Conservation (phyloP, 2,888 invertebrate species). For the Acanthosepion lycidas region DNA sequence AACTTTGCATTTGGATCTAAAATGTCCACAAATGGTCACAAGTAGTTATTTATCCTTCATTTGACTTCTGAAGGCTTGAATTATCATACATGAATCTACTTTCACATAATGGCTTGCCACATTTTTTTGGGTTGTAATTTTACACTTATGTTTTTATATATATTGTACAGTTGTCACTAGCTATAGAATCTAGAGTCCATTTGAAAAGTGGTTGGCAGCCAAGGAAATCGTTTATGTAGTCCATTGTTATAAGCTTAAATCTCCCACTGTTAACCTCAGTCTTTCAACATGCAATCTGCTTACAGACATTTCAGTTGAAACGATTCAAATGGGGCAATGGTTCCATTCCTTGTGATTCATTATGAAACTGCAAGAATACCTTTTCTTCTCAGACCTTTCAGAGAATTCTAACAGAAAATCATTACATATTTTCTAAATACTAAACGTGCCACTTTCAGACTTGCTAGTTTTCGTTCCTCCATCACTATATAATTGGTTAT, state of each 20-base stretch:
- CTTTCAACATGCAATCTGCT: neutral
- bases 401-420: too few species aligned
- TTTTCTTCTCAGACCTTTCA: too few species aligned
- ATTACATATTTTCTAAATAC: too few species aligned
- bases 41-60: constrained; percentile 33
- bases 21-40: neutral
- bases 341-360: neutral
- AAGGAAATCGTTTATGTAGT: neutral
- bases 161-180: neutral
- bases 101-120: neutral
- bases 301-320: neutral
- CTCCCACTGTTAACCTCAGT: neutral
- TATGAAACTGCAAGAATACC: too few species aligned
- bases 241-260: neutral
- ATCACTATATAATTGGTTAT: too few species aligned
- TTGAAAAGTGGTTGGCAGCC: neutral
- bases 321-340: neutral
- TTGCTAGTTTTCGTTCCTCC: too few species aligned
- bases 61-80: neutral
- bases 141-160: neutral
- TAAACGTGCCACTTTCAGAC: too few species aligned
- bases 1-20: neutral
- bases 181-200: neutral
- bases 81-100: neutral
- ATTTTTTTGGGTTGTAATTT: neutral